Evolutionary conservation across 2,113 vertebrate genomes (phyloP), one percentile per base, ranked within the genome.

Genomic region (Thryonomys swinderianus): DNA sequence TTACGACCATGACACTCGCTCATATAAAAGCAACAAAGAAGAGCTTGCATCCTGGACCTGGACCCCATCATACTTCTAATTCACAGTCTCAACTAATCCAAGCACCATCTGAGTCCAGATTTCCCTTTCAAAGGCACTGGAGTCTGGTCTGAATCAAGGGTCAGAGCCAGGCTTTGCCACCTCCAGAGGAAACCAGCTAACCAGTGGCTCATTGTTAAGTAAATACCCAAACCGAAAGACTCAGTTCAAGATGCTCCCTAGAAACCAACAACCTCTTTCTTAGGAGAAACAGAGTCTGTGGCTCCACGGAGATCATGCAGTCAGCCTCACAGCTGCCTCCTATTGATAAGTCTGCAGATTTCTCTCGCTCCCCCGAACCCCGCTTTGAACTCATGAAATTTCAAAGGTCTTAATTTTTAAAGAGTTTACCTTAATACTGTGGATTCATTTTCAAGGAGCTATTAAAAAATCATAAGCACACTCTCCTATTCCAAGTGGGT

Each of bases 341-440:
- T 5, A 74, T 37, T 34, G 71, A 53, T 95, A 66, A 8, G 20
- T 80, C 57, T 64, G 48, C 23, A 86, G 85, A 67, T 40, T 83
- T 93, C 17, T 96, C 48, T 69, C 32, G 12, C 67, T 76, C 83
- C 23, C 42, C 55, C 55, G 5, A 2, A 16, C 55, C 55, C 61
- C 30, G 13, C 53, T 94, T 95, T 93, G 95, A 97, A 97, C 88
- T 90, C 85, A 51, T 67, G 85, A 53, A 95, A 96, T 91, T 96
- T 83, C 79, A 88, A 80, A 97, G 94, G 73, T 61, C 79, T 95
- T 55, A 23, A 93, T 97, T 94, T 97, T 98, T 97, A 90, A 98
- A 97, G 69, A 97, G 73, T 88, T 97, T 94, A 97, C 71, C 18
- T 69, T 91, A 88, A 95, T 48, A 83, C 67, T 61, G 85, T 71